Base-by-base conservation (phyloP, 1,140 invertebrate genomes). In the Ceratoteleas bidentatus region DNA sequence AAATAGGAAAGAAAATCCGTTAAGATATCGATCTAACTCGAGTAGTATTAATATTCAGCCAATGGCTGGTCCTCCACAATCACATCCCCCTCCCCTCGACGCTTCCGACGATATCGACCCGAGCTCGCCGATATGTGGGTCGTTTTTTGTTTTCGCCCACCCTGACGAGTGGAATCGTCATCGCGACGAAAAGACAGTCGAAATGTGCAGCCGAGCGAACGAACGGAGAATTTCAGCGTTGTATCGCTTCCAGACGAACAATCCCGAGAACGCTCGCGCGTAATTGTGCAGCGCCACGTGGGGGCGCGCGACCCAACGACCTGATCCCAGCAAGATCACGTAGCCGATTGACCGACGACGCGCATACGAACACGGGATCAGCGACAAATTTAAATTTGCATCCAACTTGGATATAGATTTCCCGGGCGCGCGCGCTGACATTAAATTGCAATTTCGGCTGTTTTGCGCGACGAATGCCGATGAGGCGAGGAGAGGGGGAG, bases 311-410 rank as follows among this genome's bases (percentile, higher is more conserved):
- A 14, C 13, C 57, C 61, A 6, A 45, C 49, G 68, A 80, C 57
- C 69, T 80, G 74, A 69, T 69, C 65, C 64, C 49, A 9, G 24
- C 43, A 81, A 81, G 72, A 81, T 81, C 78, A 81, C 78, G 78
- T 81, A 76, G 49, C 78, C 78, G 66, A 81, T 81, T 76, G 78
- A 81, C 72, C 78, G 72, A 81, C 66, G 78, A 76, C 72, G 65
- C 75, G 78, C 78, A 81, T 81, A 81, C 78, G 78, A 81, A 81
- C 78, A 16, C 49, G 9, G 78, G 72, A 81, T 81, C 72, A 70
- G 24, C 77, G 70, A 74, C 77, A 80, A 80, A 80, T 80, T 80
- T 80, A 80, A 80, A 80, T 80, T 80, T 80, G 58, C 70, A 68
- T 74, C 43, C 32, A 74, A 80, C 57, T 53, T 38, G 57, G 64